Evolutionary conservation across 2,797 vertebrate species (phyloP).

Genomic region (Peromyscus attwateri): DNA sequence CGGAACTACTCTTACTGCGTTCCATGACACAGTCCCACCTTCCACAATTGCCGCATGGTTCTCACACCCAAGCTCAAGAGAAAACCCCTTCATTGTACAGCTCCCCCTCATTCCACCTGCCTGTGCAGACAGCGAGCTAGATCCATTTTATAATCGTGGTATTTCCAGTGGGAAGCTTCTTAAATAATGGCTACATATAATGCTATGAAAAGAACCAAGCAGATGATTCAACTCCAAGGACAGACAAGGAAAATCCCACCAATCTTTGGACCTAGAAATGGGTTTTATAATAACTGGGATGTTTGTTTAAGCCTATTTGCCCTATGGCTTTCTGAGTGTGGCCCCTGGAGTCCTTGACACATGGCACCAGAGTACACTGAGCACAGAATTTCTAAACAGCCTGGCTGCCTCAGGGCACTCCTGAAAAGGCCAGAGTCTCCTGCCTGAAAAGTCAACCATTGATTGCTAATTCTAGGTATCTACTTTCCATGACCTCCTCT

Average conservation of each 20-base stretch:
- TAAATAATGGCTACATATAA: not conserved
- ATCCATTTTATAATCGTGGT: not conserved
- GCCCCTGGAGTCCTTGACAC: not conserved
- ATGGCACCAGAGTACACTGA: not conserved
- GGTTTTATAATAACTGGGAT: not conserved
- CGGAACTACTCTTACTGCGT: constrained; percentile 54
- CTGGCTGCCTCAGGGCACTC: not conserved
- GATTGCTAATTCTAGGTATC: constrained; percentile 22
- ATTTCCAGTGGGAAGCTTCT: constrained; percentile 12
- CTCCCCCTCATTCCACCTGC: not conserved
- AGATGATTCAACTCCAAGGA: not conserved
- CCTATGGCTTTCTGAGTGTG: constrained; percentile 11
- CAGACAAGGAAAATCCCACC: not conserved
- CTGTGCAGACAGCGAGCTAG: not conserved
- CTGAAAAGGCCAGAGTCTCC: constrained; percentile 23
- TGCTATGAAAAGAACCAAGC: not conserved
- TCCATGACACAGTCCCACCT: constrained; percentile 45
- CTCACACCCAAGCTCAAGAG: constrained; percentile 28
- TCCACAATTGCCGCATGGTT: constrained; percentile 25
- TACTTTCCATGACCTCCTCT: constrained; percentile 8
- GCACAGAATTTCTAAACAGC: constrained; percentile 37
- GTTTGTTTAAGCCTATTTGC: constrained; percentile 42
- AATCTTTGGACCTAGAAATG: constrained; percentile 8
- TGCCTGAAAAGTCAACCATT: constrained; percentile 29
- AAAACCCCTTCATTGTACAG: not conserved